phyloP scores from a whole-genome alignment of 2,113 vertebrate genomes.

The Gadus chalcogrammus region DNA sequence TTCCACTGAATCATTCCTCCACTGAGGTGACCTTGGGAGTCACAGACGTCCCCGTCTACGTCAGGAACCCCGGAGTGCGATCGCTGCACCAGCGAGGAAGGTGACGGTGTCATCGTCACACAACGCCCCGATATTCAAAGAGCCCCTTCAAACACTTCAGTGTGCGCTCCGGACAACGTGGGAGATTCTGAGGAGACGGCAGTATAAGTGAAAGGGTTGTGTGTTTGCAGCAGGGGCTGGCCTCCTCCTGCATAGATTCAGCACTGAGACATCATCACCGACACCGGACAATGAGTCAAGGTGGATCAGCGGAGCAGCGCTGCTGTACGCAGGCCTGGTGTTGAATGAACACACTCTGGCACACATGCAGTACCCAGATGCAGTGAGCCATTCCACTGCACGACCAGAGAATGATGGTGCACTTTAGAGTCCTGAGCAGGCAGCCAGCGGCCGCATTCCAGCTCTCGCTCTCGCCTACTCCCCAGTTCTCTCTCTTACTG shows the following conservation, averaged over 20 bases:
- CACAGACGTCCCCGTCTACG: too few species aligned
- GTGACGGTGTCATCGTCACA: too few species aligned
- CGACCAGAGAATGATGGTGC: conserved; percentile 43
- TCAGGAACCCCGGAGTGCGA: too few species aligned
- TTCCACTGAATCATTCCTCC: too few species aligned
- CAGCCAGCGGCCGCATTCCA: conserved; percentile 40
- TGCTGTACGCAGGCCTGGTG: conserved; percentile 3
- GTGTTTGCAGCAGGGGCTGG: not conserved
- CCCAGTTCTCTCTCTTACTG: conserved; percentile 8
- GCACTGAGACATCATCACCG: conserved; percentile 13
- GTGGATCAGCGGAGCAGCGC: conserved; percentile 21
- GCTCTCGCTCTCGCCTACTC: conserved; percentile 13
- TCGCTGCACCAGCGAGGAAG: too few species aligned
- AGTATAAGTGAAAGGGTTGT: not conserved
- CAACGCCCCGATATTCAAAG: too few species aligned
- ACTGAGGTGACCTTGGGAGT: too few species aligned
- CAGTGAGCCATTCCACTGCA: conserved; percentile 37
- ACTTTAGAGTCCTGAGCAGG: conserved; percentile 44
- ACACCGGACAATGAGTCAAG: conserved; percentile 28
- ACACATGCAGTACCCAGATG: conserved; percentile 22
- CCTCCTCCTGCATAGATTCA: not conserved
- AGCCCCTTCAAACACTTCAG: too few species aligned
- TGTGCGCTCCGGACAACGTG: too few species aligned
- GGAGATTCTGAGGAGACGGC: not conserved
- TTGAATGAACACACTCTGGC: conserved; percentile 9